Percentiles rank a stretch among this genome's conserved stretches.
phyloP scores from a whole-genome alignment of 1,140 invertebrate genomes.

The Oncopodura yosiiana region DNA sequence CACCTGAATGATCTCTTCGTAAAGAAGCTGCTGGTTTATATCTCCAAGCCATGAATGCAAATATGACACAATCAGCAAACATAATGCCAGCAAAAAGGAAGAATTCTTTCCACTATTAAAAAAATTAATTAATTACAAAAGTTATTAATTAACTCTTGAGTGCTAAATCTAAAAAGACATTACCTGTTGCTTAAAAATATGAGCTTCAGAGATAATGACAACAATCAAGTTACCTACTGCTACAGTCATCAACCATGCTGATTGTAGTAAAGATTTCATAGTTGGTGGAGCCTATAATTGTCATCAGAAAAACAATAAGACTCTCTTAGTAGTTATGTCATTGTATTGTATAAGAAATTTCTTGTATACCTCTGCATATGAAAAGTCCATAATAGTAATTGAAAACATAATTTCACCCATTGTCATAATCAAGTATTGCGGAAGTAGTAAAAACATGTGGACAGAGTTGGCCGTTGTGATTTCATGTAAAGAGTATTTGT shows the following conservation, averaged over 20 bases:
- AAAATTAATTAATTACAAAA: slow-evolving; percentile 17
- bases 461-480: slow-evolving; percentile 22
- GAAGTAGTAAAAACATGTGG: slow-evolving; percentile 24
- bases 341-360: neutral
- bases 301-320: neutral
- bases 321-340: neutral
- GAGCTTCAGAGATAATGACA: slow-evolving; percentile 66
- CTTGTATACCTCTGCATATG: slow-evolving; percentile 9
- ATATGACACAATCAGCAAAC: slow-evolving; percentile 67
- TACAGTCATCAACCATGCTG: slow-evolving; percentile 56
- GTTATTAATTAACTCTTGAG: neutral
- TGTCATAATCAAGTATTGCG: slow-evolving; percentile 46
- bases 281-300: slow-evolving; percentile 2
- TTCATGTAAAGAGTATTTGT: neutral
- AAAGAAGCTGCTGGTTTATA: slow-evolving; percentile 45
- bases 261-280: slow-evolving; percentile 11
- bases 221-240: slow-evolving; percentile 87
- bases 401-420: slow-evolving; percentile 73
- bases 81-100: slow-evolving; percentile 79
- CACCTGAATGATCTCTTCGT: too few relatives aligned
- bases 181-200: slow-evolving; percentile 53
- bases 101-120: slow-evolving; percentile 67
- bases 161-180: neutral
- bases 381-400: slow-evolving; percentile 26
- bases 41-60: slow-evolving; percentile 58